These are phyloP conservation scores for Microcaecilia unicolor DNA, from an alignment of 2,797 vertebrate genomes.

Conservation along the genomic window DNA sequence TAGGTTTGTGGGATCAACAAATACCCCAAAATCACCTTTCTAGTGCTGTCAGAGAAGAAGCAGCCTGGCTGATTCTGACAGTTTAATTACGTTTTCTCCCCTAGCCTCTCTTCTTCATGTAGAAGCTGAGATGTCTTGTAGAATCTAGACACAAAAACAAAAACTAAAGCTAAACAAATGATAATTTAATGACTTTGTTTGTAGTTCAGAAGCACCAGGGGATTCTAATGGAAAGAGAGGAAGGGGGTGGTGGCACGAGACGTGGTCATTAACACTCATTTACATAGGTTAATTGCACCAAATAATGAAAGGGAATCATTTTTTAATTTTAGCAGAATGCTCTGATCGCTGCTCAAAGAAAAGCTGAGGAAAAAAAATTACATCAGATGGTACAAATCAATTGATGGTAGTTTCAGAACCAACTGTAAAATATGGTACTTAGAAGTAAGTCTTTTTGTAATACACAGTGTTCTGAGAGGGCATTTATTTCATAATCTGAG, in stretches of 20 bases:
- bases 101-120: background rate
- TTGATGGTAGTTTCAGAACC: too few species aligned
- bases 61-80: background rate
- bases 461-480: too few species aligned
- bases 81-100: background rate
- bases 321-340: slow-evolving; percentile 9
- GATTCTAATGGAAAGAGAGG: background rate
- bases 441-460: too few species aligned
- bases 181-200: background rate
- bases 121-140: background rate
- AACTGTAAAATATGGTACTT: too few species aligned
- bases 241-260: too few species aligned
- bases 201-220: background rate
- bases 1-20: slow-evolving; percentile 1
- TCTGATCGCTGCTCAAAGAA: background rate
- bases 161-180: too few species aligned
- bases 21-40: slow-evolving; percentile 12
- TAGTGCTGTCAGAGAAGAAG: background rate
- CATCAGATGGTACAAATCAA: too few species aligned
- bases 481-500: too few species aligned
- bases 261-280: slow-evolving; percentile 19
- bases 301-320: background rate
- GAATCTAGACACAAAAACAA: background rate
- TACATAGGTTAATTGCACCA: slow-evolving; percentile 26
- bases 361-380: too few species aligned